Evolutionary conservation across 2,113 vertebrate genomes (phyloP).

Genomic region (Phoxinus phoxinus): DNA sequence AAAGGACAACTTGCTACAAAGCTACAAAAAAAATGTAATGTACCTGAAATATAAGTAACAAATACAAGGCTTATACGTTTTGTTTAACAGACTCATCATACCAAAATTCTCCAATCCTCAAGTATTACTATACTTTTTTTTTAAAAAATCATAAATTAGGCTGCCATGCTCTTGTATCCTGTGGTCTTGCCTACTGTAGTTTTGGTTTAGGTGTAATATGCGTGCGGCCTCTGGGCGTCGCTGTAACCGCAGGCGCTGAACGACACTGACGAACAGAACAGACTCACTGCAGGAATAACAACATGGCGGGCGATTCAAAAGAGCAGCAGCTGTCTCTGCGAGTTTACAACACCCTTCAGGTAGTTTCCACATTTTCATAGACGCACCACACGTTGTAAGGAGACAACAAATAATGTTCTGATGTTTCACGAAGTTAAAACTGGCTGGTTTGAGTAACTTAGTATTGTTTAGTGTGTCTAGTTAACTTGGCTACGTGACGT

Average conservation of each 20-base stretch:
- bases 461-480: neutral
- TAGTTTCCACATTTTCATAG: constrained; percentile 44
- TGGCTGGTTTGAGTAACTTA: neutral
- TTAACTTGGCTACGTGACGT: neutral
- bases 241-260: neutral
- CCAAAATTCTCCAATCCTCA: neutral
- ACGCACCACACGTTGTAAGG: neutral
- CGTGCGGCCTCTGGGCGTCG: neutral
- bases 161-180: too few relatives aligned
- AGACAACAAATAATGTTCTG: neutral
- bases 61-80: neutral
- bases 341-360: constrained; percentile 69
- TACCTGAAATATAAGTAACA: neutral
- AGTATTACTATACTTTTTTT: neutral
- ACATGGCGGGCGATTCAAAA: constrained; percentile 73
- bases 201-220: neutral
- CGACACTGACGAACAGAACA: neutral
- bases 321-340: constrained; percentile 47
- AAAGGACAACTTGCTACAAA: too few relatives aligned
- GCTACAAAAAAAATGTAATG: too few relatives aligned
- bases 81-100: neutral
- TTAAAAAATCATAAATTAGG: too few relatives aligned
- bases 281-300: neutral
- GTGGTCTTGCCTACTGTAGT: neutral
- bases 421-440: neutral